A percentile compares a stretch with the other conserved stretches of the same genome.
phyloP scores from a whole-genome alignment of 2,888 invertebrate genomes.

The Stramonita haemastoma region DNA sequence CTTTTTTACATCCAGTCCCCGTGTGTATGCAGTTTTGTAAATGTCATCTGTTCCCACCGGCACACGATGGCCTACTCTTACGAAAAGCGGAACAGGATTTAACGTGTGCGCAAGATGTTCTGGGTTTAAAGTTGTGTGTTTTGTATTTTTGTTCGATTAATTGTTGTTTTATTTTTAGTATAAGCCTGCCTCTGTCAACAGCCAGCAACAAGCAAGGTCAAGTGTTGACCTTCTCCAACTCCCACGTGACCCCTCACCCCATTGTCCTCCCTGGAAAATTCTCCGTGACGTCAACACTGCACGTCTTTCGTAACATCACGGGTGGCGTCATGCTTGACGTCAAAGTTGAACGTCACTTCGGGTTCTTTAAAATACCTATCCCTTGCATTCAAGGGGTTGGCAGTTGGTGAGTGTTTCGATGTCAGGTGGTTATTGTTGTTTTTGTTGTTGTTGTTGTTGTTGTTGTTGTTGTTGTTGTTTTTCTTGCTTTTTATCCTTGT shows the following conservation, averaged over 20 bases:
- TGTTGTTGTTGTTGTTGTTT: too few relatives aligned
- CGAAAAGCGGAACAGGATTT: too few relatives aligned
- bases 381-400: slow-evolving; percentile 12
- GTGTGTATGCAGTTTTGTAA: too few relatives aligned
- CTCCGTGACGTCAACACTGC: slow-evolving; percentile 12
- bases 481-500: too few relatives aligned
- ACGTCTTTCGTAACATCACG: slow-evolving; percentile 20
- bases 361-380: neutral
- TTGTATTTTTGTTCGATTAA: too few relatives aligned
- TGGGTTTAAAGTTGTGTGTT: too few relatives aligned
- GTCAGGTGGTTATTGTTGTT: too few relatives aligned
- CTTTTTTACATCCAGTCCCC: too few relatives aligned
- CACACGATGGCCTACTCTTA: too few relatives aligned
- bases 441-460: too few relatives aligned
- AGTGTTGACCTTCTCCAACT: neutral
- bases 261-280: slow-evolving; percentile 27
- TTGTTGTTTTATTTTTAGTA: neutral
- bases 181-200: neutral
- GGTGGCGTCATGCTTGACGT: slow-evolving; percentile 32
- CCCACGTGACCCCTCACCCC: slow-evolving; percentile 4
- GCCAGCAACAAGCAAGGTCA: neutral
- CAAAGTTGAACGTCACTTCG: slow-evolving; percentile 24
- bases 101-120: too few relatives aligned
- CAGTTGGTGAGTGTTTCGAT: neutral
- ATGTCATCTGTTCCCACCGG: too few relatives aligned